phyloP scores from a whole-genome alignment of 2,888 invertebrate species.

The Drosophila suboccidentalis region DNA sequence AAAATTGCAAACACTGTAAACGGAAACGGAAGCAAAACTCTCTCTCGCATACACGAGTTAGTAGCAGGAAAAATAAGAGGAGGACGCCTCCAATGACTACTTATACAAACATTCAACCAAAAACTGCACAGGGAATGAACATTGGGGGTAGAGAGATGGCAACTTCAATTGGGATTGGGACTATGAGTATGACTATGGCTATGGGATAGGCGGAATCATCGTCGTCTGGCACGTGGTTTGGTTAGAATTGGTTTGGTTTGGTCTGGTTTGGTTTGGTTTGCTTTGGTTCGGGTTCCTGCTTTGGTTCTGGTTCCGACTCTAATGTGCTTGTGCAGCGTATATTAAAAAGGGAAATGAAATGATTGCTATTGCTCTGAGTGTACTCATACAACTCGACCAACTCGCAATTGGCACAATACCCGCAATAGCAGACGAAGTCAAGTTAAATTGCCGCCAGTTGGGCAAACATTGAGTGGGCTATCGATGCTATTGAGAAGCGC shows the following conservation, averaged over 20 bases:
- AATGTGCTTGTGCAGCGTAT: slow-evolving; percentile 80
- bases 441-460: slow-evolving; percentile 70
- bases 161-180: slow-evolving; percentile 11
- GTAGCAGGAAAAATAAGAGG: slow-evolving; percentile 7
- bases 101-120: slow-evolving; percentile 72
- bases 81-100: slow-evolving; percentile 72
- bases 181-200: slow-evolving; percentile 13
- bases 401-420: slow-evolving; percentile 77
- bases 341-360: slow-evolving; percentile 82
- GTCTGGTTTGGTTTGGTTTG: slow-evolving; percentile 19
- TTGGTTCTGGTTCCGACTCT: slow-evolving; percentile 25
- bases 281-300: slow-evolving; percentile 13
- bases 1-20: slow-evolving; percentile 80
- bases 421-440: slow-evolving; percentile 60
- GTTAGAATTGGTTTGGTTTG: slow-evolving; percentile 39
- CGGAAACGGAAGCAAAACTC: slow-evolving; percentile 78
- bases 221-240: slow-evolving; percentile 75
- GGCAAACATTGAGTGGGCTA: slow-evolving; percentile 78
- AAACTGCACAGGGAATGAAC: slow-evolving; percentile 67
- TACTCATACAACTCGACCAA: slow-evolving; percentile 49
- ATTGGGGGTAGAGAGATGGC: neutral
- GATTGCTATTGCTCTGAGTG: slow-evolving; percentile 74
- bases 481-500: slow-evolving; percentile 64
- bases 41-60: slow-evolving; percentile 49
- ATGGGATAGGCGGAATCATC: slow-evolving; percentile 46